phyloP scores from a whole-genome alignment of 2,888 invertebrate species.

The Dryocosmus kuriphilus region DNA sequence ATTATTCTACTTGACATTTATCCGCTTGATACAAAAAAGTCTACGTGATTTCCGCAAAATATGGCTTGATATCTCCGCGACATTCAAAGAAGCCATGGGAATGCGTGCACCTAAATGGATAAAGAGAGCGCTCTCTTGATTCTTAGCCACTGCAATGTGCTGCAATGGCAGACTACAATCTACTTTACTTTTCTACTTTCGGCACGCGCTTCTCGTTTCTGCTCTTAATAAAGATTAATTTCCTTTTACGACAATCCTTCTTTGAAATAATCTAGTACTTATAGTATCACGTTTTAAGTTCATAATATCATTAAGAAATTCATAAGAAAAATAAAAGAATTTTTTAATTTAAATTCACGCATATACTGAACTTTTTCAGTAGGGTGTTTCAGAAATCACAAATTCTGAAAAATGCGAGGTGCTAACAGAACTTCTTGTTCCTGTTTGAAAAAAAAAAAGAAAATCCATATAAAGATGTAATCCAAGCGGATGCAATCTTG shows the following conservation, averaged over 20 bases:
- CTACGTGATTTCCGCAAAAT: conserved; percentile 10
- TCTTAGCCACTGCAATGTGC: conserved; percentile 33
- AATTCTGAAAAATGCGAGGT: no score
- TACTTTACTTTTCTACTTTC: not conserved
- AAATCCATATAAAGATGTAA: no score
- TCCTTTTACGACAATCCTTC: conserved; percentile 21
- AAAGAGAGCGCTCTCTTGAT: conserved; percentile 44
- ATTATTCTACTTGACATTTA: not conserved
- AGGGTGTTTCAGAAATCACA: no score
- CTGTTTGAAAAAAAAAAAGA: no score
- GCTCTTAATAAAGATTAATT: conserved; percentile 25
- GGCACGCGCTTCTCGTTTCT: conserved; percentile 30
- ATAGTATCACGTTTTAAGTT: no score
- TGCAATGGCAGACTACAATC: conserved; percentile 32
- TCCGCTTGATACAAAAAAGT: not conserved
- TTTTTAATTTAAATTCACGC: no score
- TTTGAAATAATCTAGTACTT: not conserved
- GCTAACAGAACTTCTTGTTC: no score
- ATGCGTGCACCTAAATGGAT: conserved; percentile 44
- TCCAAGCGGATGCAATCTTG: no score
- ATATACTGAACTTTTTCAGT: no score
- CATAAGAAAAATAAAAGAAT: no score
- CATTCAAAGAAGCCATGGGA: conserved; percentile 38
- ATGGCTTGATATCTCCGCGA: conserved; percentile 42
- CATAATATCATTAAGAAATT: no score